These are phyloP conservation scores for Crambe crambe DNA, from an alignment of 37 sponge, comb jelly and placozoan genomes.

Conservation along the genomic window DNA sequence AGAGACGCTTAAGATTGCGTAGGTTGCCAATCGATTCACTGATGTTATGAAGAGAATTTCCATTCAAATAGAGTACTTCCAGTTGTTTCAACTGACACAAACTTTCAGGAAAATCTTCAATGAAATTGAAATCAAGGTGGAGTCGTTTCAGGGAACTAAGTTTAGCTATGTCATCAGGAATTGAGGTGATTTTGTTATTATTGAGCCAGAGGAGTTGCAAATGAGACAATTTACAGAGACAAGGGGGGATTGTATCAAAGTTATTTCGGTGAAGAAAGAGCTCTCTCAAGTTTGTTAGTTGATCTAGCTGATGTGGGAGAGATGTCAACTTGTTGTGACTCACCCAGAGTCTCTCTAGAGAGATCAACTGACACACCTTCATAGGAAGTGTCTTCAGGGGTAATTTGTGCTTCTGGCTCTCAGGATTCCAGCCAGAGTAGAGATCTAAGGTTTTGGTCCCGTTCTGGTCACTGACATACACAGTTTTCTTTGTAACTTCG, in stretches of 20 bases:
- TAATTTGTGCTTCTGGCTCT: conserved; percentile 29
- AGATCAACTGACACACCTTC: conserved; percentile 44
- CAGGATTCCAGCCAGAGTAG: conserved; percentile 71
- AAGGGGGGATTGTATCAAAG: conserved; percentile 43
- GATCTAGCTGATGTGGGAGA: conserved; percentile 47
- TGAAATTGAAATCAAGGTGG: conserved; percentile 65
- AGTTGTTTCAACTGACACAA: conserved; percentile 41
- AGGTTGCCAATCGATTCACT: conserved; percentile 31
- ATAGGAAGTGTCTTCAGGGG: conserved; percentile 48
- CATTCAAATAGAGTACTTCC: conserved; percentile 68
- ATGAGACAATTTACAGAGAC: conserved; percentile 32
- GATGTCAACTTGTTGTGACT: conserved; percentile 63
- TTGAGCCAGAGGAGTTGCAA: conserved; percentile 73
- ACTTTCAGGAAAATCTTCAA: conserved; percentile 44
- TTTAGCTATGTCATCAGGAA: conserved; percentile 50
- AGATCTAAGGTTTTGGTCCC: conserved; percentile 69
- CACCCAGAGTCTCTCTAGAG: conserved; percentile 67
- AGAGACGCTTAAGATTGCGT: conserved; percentile 39
- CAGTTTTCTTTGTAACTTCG: conserved; percentile 20
- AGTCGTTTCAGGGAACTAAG: conserved; percentile 48
- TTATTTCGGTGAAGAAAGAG: conserved; percentile 66
- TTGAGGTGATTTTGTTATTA: conserved; percentile 42
- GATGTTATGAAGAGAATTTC: conserved; percentile 39
- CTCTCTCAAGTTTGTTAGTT: conserved; percentile 51
- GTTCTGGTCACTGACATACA: conserved; percentile 73